Evolutionary conservation across 2,113 vertebrate species (phyloP), one percentile per base, ranked within the genome.

Genomic region (Piliocolobus tephrosceles): DNA sequence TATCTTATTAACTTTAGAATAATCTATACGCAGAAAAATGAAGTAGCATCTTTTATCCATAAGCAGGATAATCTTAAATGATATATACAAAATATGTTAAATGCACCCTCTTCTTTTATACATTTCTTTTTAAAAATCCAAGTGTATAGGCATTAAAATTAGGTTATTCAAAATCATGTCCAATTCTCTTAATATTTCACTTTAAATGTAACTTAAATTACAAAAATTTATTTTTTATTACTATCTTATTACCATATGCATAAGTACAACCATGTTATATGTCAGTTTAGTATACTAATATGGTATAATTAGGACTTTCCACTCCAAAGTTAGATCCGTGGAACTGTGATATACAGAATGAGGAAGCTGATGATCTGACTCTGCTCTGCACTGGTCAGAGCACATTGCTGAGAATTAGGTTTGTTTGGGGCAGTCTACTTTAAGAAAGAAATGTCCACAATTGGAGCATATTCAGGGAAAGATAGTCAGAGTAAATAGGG

Each of bases 31-130:
- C 55, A 76, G 58, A 83, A 95, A 94, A 90, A 64, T 50, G 79
- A 75, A 91, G 75, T 68, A 64, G 4, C 27, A 47, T 45, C 27
- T 89, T 88, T 88, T 58, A 68, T 43, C 92, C 90, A 40, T 91
- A 66, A 89, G 47, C 6, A 92, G 20, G 47, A 97, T 43, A n/a
- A 55, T 83, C 43, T 70, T 95, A 87, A 96, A 80, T 76, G 38
- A 87, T 52, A 23, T n/a, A 40, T 72, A 20, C 1, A 68, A 76
- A 17, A 6, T 73, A 75, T 20, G 25, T 68, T n/a, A 73, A 85
- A 52, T 50, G 2, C 27, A 14, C n/a, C 35, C 12, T 87, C 35
- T 72, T 30, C 43, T 85, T 85, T 52, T 76, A 87, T 68, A 57
- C 2, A 38, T 43, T 61, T 89, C 45, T 87, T 89, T 78, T 88